phyloP scores from a whole-genome alignment of 2,888 invertebrate species.

The Scelioninae gen. 1 region DNA sequence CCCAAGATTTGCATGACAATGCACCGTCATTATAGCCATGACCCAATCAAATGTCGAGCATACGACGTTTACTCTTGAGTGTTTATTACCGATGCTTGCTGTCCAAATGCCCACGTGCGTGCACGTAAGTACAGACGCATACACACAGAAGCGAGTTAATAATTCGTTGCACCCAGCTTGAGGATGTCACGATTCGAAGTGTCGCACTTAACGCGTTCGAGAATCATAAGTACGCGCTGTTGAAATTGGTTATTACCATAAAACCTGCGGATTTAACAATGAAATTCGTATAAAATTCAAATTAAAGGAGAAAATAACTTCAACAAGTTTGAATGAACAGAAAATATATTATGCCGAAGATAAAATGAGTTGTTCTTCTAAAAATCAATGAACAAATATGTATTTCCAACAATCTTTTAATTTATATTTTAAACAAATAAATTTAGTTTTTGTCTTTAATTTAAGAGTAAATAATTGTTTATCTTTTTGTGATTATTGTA shows the following conservation, averaged over 20 bases:
- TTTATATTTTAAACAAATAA: no score
- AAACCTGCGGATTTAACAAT: constrained; percentile 9
- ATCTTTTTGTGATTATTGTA: no score
- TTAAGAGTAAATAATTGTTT: no score
- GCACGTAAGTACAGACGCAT: constrained; percentile 67
- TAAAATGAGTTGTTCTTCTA: no score
- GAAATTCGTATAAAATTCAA: background rate
- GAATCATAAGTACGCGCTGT: constrained; percentile 25
- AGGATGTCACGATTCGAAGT: constrained; percentile 54
- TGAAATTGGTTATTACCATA: constrained; percentile 13
- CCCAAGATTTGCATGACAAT: no score
- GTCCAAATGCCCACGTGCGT: constrained; percentile 70
- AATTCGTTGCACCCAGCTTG: constrained; percentile 61
- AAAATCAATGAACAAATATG: no score
- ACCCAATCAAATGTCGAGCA: constrained; percentile 82
- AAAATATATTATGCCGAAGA: no score
- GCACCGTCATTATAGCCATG: constrained; percentile 80
- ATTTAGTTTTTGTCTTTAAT: no score
- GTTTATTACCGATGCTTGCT: constrained; percentile 77
- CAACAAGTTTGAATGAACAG: background rate
- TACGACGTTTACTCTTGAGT: constrained; percentile 80
- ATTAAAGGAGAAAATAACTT: background rate
- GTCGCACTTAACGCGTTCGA: constrained; percentile 50
- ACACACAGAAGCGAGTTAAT: constrained; percentile 59
- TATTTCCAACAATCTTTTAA: no score